These are phyloP conservation scores for Anomalospiza imberbis DNA, from an alignment of 2,797 vertebrate genomes.

Conservation along the genomic window DNA sequence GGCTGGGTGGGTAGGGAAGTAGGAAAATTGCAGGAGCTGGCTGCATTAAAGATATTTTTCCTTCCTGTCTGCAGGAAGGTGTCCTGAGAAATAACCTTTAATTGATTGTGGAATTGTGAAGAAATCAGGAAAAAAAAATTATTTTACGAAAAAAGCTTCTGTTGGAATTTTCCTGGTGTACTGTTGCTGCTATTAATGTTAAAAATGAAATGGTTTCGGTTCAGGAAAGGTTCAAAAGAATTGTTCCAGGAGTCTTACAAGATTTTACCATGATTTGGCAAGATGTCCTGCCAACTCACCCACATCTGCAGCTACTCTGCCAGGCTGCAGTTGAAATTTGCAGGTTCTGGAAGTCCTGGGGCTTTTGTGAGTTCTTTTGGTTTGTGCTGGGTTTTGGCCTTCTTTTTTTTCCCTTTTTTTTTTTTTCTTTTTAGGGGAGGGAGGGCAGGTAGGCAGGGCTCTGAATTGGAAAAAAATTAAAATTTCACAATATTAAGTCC, in stretches of 20 bases:
- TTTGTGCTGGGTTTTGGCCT: not conserved
- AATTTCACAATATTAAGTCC: not conserved
- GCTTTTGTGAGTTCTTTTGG: not conserved
- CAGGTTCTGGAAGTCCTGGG: not conserved
- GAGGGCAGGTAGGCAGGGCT: not conserved
- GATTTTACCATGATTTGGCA: not conserved
- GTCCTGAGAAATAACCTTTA: not conserved
- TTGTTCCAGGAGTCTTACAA: not conserved
- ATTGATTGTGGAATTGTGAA: not conserved
- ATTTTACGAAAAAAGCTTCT: not conserved
- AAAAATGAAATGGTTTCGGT: not conserved
- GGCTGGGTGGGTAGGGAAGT: not conserved
- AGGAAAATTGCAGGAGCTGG: not conserved
- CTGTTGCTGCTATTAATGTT: not conserved
- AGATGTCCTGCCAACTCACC: not conserved
- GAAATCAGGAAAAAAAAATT: not conserved
- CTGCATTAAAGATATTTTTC: not conserved
- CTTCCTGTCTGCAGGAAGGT: not conserved
- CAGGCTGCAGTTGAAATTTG: not conserved
- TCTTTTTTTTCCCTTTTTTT: not conserved
- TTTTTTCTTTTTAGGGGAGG: not conserved
- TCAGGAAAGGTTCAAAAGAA: not conserved
- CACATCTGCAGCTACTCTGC: not conserved
- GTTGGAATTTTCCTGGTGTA: not conserved
- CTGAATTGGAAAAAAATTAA: not conserved